Base-by-base conservation (phyloP, 2,888 invertebrate genomes). In the Bursaphelenchus okinawaensis region DNA sequence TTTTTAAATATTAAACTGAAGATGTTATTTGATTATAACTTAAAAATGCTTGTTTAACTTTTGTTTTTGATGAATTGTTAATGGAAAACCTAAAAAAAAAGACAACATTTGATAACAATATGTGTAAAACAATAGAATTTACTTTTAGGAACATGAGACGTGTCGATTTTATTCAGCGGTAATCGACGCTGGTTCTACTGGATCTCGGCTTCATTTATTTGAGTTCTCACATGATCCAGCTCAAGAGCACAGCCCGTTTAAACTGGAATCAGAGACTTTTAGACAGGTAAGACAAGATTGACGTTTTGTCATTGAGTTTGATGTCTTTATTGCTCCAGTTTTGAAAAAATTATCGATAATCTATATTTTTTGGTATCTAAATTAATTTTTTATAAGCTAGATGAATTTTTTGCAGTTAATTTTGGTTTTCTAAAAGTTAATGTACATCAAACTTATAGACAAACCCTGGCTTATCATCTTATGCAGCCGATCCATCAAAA, bases 381-480 rank as follows among this genome's bases (percentile, higher is more conserved):
- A 20, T 55, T 12, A 9, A 9, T 9, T 22, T 54, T 0, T n/a
- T 9, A 23, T 51, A 20, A 19, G 20, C 20, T 55, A 0, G 40
- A 59, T 9, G 12, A 20, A 19, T 55, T 56, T 56, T 65, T 40
- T 27, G 29, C 40, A 23, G 63, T 51, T n/a, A 1, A 1, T 24
- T 50, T 51, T 9, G 12, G n/a, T 26, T 63, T 40, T 51, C 0
- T 31, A 29, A 20, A 22, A 23, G 16, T 28, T 28, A n/a, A 59
- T 6, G n/a, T n/a, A 31, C 16, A 52, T 27, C n/a, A 27, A 16
- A 12, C 50, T 62, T 75, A 28, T 26, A 81, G 79, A 88, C 88
- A 0, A 92, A 92, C 81, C 95, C 94, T 0, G 95, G 95, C 0
- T 85, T 96, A 52, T 94, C 94, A 4, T 89, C 90, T 0, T 95